Evolutionary conservation across 30 jellyfish, hydroid and myxozoan species (phyloP).

Genomic region (Catostylus mosaicus): DNA sequence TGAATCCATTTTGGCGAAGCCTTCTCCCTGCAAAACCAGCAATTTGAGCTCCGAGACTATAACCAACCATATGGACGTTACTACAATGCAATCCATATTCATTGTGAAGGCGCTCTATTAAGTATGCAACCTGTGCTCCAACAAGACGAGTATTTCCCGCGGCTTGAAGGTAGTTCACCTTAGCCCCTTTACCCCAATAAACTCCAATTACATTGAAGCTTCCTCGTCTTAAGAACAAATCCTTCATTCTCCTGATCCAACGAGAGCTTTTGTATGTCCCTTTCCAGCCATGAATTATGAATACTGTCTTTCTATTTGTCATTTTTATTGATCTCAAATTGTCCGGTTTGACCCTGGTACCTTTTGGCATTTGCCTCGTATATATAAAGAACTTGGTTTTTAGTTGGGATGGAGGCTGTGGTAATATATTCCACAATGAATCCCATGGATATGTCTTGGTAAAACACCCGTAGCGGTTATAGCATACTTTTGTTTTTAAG

Average conservation of each 20-base stretch:
- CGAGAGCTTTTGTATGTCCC: slow-evolving; percentile 16
- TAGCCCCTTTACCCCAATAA: slow-evolving; percentile 81
- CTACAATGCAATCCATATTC: slow-evolving; percentile 45
- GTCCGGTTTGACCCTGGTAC: neutral
- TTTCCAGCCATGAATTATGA: slow-evolving; percentile 79
- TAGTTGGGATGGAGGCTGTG: slow-evolving; percentile 55
- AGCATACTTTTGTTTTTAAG: slow-evolving; percentile 37
- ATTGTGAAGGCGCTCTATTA: slow-evolving; percentile 42
- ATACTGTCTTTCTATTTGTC: slow-evolving; percentile 37
- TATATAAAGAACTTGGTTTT: slow-evolving; percentile 38
- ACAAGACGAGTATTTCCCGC: slow-evolving; percentile 81
- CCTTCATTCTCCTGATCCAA: slow-evolving; percentile 36
- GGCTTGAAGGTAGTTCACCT: slow-evolving; percentile 71
- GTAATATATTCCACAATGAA: slow-evolving; percentile 53
- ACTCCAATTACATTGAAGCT: slow-evolving; percentile 71
- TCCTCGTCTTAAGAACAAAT: slow-evolving; percentile 42
- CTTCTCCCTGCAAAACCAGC: slow-evolving; percentile 84
- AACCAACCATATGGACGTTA: slow-evolving; percentile 73
- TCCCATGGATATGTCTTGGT: slow-evolving; percentile 57
- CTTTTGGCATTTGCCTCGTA: slow-evolving; percentile 40
- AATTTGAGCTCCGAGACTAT: slow-evolving; percentile 84
- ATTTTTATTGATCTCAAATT: neutral
- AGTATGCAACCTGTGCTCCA: slow-evolving; percentile 70
- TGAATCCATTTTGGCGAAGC: slow-evolving; percentile 53
- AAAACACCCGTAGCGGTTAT: slow-evolving; percentile 81